Conservation (phyloP, 2,113 vertebrate species). For the Nothoprocta pentlandii region DNA sequence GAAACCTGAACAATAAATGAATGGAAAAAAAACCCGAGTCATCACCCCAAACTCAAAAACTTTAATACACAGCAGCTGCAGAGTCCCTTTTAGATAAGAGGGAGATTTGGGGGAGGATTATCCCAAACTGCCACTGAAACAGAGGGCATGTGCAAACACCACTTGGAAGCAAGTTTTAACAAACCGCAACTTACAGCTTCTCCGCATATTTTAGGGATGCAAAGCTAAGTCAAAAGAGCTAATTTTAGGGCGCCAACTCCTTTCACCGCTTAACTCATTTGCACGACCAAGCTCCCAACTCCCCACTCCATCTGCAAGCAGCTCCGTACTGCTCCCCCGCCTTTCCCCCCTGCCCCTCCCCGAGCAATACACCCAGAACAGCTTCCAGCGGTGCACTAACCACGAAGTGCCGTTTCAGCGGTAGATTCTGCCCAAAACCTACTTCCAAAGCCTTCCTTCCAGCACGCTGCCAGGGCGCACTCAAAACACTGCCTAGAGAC, state of each 20-base stretch:
- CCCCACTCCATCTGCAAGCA: background rate
- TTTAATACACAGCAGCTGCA: background rate
- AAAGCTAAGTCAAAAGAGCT: background rate
- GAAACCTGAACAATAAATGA: background rate
- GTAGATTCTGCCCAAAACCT: background rate
- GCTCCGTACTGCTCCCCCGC: accelerated
- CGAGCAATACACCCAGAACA: background rate
- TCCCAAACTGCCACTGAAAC: background rate
- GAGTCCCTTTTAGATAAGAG: background rate
- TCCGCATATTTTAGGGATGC: background rate
- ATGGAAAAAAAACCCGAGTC: background rate
- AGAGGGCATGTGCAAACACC: background rate
- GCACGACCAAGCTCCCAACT: background rate
- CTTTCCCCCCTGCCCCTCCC: accelerated
- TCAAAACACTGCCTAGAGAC: background rate
- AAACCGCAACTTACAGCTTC: background rate
- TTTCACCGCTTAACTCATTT: background rate
- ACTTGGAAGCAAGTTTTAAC: background rate
- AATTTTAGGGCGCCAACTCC: background rate
- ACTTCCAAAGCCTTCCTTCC: background rate
- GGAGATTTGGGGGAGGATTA: background rate
- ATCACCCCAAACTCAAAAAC: background rate
- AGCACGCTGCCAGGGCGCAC: background rate
- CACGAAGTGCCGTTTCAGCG: background rate
- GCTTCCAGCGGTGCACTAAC: too few relatives aligned